Conservation (phyloP, 2,113 vertebrate genomes). For the Sterna hirundo region DNA sequence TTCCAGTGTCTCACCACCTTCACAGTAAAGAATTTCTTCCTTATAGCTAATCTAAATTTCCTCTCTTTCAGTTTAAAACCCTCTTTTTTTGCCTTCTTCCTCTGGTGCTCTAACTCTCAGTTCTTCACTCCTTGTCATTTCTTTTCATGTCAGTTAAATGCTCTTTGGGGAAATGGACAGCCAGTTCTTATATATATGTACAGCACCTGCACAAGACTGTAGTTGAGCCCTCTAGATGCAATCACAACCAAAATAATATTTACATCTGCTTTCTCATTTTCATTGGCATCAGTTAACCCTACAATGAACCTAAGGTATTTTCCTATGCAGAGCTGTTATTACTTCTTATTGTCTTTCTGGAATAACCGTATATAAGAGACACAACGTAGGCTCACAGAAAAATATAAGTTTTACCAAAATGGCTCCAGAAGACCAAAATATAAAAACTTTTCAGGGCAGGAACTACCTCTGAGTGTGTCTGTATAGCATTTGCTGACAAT, state of each 20-base stretch:
- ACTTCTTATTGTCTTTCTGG: neutral
- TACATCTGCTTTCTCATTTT: neutral
- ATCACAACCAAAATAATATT: neutral
- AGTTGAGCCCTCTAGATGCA: neutral
- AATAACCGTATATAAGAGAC: neutral
- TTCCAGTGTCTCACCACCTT: neutral
- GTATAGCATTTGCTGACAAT: neutral
- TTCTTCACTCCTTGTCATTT: neutral
- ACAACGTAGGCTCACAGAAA: neutral
- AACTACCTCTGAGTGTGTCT: neutral
- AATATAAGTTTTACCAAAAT: neutral
- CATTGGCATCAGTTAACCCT: neutral
- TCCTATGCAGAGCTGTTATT: neutral
- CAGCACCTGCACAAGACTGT: neutral
- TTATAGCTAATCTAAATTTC: neutral
- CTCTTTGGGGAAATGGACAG: neutral
- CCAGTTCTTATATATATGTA: neutral
- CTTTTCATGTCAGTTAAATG: neutral
- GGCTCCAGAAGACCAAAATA: neutral
- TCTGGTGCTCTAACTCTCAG: neutral
- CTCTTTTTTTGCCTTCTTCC: neutral
- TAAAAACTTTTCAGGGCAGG: neutral
- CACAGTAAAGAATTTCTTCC: neutral
- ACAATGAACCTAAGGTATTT: neutral
- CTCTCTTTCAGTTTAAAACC: neutral